Conservation (phyloP, 2,797 vertebrate species). For the Oreochromis grahami region DNA sequence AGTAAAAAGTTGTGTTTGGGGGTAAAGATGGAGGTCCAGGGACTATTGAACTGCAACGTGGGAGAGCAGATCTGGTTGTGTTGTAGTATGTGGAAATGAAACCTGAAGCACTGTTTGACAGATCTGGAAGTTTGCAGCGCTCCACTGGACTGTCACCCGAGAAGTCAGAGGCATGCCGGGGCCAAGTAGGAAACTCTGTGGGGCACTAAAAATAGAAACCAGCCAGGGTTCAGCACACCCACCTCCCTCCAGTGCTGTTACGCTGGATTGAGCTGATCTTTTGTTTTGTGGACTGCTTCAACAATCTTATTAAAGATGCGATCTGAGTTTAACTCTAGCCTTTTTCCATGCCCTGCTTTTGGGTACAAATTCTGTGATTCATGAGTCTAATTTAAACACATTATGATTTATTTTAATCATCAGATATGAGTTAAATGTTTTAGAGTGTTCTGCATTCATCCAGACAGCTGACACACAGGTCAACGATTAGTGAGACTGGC, state of each 20-base stretch:
- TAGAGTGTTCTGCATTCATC: neutral
- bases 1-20: neutral
- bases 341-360: neutral
- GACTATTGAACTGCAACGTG: neutral
- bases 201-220: constrained; percentile 64
- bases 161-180: constrained; percentile 34
- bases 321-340: neutral
- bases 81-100: constrained; percentile 8
- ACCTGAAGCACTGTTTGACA: constrained; percentile 15
- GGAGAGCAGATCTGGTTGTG: neutral
- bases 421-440: neutral
- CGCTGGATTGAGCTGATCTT: neutral
- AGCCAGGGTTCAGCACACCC: constrained; percentile 29
- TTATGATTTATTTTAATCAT: rapidly evolving
- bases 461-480: no score
- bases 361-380: neutral
- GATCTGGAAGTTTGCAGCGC: constrained; percentile 20
- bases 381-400: neutral
- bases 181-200: neutral
- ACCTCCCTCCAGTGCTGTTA: neutral
- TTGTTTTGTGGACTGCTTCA: neutral
- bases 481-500: neutral
- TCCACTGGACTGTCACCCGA: constrained; percentile 49
- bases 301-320: neutral
- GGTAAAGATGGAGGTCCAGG: neutral